Evolutionary conservation across 2,113 vertebrate species (phyloP), one percentile per base, ranked within the genome.

Genomic region (Corydoras sp.): DNA sequence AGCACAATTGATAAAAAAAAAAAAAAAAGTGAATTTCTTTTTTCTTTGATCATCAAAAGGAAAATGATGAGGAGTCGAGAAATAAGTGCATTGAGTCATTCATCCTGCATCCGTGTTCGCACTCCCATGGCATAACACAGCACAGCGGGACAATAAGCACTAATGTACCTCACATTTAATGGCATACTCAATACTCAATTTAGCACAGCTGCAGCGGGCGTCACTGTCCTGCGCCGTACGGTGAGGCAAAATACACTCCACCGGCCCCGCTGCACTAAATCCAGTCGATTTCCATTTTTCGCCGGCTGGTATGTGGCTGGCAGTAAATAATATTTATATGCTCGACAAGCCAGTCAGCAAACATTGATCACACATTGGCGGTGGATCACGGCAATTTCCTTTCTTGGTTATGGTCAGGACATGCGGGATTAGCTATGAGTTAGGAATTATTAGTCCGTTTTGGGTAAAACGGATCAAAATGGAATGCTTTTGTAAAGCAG

Each of bases 21-120:
- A 24, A 24, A 24, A 24, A 24, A 24, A 24, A 24, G 18, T 1
- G 18, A 24, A 24, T 43, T 43, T 43, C 7, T 43, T 43, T 43
- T 43, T 43, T 43, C 24, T 29, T 60, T 54, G 10, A 35, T 18
- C 60, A 54, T 55, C 64, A 55, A 61, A 5, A 54, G 72, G 58
- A 49, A 73, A 73, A 73, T 66, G 29, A 35, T n/a, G 4, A 67
- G 49, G 53, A 35, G 65, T 61, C 10, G 15, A 35, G 54, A 65
- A 62, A 35, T 51, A 73, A 60, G 5, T 12, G 48, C 13, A 14
- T 53, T 10, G 10, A 68, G 65, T 11, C 30, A 56, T 61, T 73
- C 43, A 24, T 56, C 14, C 60, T 30, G 43, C 58, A 74, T 30
- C 51, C 30, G 65, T 43, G 71, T 74, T 15, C 32, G 15, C 54